Evolutionary conservation across 1,140 invertebrate genomes (phyloP), one percentile per base, ranked within the genome.

Genomic region (Sycobia sp.): DNA sequence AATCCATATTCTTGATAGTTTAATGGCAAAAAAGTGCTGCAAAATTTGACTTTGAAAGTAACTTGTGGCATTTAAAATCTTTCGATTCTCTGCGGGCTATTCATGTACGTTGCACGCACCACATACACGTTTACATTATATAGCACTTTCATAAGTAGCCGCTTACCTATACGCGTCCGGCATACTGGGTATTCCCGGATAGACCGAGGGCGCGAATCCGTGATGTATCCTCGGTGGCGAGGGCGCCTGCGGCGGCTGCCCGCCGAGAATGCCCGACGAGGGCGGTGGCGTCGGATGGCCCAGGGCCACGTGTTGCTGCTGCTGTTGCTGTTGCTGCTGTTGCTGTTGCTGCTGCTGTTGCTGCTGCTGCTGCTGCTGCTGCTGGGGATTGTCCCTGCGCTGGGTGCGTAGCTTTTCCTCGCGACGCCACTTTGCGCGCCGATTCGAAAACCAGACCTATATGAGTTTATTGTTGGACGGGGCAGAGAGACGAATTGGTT

Each of bases 391-490:
- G 63, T 81, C 82, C 67, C 88, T 81, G 56, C 93, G 78, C 80
- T 97, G 95, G 71, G 93, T 96, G 29, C 95, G 87, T 32, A 98
- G 83, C 78, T 99, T 99, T 78, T 99, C 97, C 79, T 99, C 97
- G 4, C 97, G 86, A 46, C 97, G 87, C 95, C 96, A 99, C 85
- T 99, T 99, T 65, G 97, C 97, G 49, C 97, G 87, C 53, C 97
- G 88, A 83, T 99, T 99, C 44, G 94, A 97, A 84, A 98, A 99
- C 96, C 97, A 99, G 29, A 97, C 94, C 93, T 96, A n/a, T n/a
- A n/a, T n/a, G 83, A 72, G 83, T 82, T 82, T 65, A 55, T 60
- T 80, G 76, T 77, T n/a, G 71, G 73, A 78, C 69, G 72, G 78
- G 70, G 78, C 66, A 78, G 69, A 74, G 71, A 76, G 71, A 78